Percentiles rank a stretch among this genome's conserved stretches.
Evolutionary conservation across 1,140 invertebrate genomes (phyloP).

Genomic region (Hydropsyche tenuis): DNA sequence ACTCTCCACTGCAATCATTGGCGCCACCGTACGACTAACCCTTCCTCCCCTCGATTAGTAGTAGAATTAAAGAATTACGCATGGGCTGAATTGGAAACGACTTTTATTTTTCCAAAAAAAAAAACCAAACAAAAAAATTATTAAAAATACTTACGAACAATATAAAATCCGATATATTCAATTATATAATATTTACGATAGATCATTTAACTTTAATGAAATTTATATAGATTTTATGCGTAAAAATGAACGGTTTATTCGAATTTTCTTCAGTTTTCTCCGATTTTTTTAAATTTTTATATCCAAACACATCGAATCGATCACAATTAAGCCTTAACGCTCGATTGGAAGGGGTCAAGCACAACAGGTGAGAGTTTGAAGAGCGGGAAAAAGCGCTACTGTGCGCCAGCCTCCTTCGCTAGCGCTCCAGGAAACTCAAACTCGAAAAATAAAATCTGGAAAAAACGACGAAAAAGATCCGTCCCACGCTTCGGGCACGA

Average conservation of each 20-base stretch:
- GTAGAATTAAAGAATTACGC: constrained; percentile 47
- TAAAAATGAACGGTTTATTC: too few relatives aligned
- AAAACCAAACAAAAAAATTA: background rate
- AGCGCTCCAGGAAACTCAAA: constrained; percentile 4
- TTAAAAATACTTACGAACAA: background rate
- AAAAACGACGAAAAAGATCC: constrained; percentile 46
- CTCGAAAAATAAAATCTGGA: constrained; percentile 16
- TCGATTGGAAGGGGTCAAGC: constrained; percentile 51
- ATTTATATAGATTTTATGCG: too few relatives aligned
- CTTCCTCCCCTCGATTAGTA: constrained; percentile 27
- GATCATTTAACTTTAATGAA: too few relatives aligned
- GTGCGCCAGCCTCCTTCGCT: background rate
- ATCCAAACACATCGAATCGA: constrained; percentile 34
- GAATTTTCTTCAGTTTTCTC: too few relatives aligned
- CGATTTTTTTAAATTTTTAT: too few relatives aligned
- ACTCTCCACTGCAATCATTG: constrained; percentile 24
- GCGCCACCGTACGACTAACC: constrained; percentile 40
- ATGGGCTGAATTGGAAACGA: constrained; percentile 44
- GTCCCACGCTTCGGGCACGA: constrained; percentile 46
- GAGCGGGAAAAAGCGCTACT: too few relatives aligned
- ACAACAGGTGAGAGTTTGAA: constrained; percentile 49
- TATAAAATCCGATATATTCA: too few relatives aligned
- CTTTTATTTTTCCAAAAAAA: constrained; percentile 30
- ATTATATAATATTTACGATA: too few relatives aligned
- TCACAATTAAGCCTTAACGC: constrained; percentile 41